Base-by-base conservation (phyloP, 2,797 vertebrate species). In the Echiichthys vipera region DNA sequence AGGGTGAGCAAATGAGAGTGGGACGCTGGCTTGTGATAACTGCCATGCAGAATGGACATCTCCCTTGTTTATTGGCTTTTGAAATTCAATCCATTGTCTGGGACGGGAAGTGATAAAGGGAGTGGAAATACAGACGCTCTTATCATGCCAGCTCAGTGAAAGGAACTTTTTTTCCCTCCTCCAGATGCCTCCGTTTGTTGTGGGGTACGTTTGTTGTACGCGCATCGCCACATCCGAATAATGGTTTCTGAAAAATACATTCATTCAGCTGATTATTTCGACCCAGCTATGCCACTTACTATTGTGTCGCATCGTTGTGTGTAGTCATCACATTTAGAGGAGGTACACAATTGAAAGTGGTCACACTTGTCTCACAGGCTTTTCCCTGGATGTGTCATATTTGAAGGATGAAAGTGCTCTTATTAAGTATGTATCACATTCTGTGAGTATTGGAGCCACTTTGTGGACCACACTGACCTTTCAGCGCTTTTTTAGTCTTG, bases 1-100 rank as follows among this genome's bases (percentile, higher is more conserved):
- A 56, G 80, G 68, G 80, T 3, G 77, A 71, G 90, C 78, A 86
- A 91, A 92, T 91, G 90, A 90, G 88, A 86, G 88, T 59, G 81
- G 91, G 89, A 89, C 90, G 88, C 81, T 63, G 84, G 88, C 86
- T 90, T 92, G 92, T 91, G 94, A 95, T 94, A 94, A 95, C 93
- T 91, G 92, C 87, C 87, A 85, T 83, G 89, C 90, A 93, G 90
- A 94, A 94, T 93, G 94, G 93, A 94, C 94, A 94, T 93, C 93
- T 94, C 94, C 93, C 93, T 92, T 93, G 94, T 94, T 94, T 94
- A 93, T 94, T 93, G 92, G 91, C 93, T 94, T 94, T 95, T 93
- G 93, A 95, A 95, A 94, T 94, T 93, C 93, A 91, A 92, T 93
- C 92, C 91, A 94, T 95, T 95, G 94, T 95, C 91, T 94, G 93